Conservation (phyloP, 2,888 invertebrate genomes). For the Drosophila demipolita region DNA sequence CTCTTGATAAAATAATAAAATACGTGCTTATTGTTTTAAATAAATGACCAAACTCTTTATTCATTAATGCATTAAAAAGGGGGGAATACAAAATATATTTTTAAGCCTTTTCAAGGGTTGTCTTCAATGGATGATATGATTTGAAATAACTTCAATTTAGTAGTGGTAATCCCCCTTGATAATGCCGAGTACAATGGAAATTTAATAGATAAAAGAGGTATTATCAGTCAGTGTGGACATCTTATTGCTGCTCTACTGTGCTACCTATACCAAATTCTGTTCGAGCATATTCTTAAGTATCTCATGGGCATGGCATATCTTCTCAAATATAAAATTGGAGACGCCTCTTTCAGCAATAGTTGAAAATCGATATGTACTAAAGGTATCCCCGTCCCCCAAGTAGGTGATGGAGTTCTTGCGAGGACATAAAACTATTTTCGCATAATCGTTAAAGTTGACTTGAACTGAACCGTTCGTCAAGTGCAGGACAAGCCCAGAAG, state of each 20-base stretch:
- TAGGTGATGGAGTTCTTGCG: slow-evolving; percentile 98
- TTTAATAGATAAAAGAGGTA: neutral
- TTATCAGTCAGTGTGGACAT: slow-evolving; percentile 20
- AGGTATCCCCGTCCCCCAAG: slow-evolving; percentile 96
- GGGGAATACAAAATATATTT: too few species aligned
- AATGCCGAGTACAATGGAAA: neutral
- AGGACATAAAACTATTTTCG: slow-evolving; percentile 99
- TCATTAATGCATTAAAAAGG: neutral
- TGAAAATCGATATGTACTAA: slow-evolving; percentile 95
- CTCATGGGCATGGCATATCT: slow-evolving; percentile 94
- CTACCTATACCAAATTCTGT: slow-evolving; percentile 78
- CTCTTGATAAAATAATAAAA: neutral
- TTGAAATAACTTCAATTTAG: neutral
- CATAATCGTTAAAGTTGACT: slow-evolving; percentile 99
- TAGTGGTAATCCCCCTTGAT: neutral
- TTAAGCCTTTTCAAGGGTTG: neutral
- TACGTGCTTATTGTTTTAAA: neutral
- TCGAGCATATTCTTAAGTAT: slow-evolving; percentile 86
- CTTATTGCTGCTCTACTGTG: neutral
- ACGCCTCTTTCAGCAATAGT: slow-evolving; percentile 94
- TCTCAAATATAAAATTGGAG: slow-evolving; percentile 91
- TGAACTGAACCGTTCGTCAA: neutral
- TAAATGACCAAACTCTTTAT: neutral
- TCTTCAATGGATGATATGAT: neutral
- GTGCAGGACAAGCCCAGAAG: too few species aligned